Base-by-base conservation (phyloP, 2,888 invertebrate species). In the Muschampia plurimacula region DNA sequence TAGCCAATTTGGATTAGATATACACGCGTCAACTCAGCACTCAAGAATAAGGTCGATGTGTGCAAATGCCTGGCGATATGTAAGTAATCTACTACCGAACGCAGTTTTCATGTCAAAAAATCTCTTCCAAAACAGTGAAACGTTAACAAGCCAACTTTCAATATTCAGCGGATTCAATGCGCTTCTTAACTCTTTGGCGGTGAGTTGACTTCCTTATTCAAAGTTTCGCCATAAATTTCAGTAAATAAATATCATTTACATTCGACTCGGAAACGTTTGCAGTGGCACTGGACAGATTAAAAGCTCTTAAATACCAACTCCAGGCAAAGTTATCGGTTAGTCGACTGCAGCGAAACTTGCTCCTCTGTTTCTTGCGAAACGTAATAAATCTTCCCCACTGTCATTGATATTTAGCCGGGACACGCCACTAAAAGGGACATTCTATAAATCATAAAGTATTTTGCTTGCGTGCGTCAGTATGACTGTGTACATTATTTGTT, bases 351-450 rank as follows among this genome's bases (percentile, higher is more conserved):
- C 78, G 78, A 83, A 90, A 91, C 86, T 90, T 65, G 44, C 77
- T 80, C 82, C 82, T 78, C 77, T 83, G 84, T 86, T 90, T 86
- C 88, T 88, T 87, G 86, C 80, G 84, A 83, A 86, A 88, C 86
- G 87, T 88, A 89, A 93, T 93, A 92, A 91, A 93, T 93, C 92
- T 91, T 89, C 88, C 88, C 88, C 85, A 88, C 89, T 91, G 92
- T 90, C 92, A 89, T 90, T 91, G 91, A 89, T 91, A 91, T 89
- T 92, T 91, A 91, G 89, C 91, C 85, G 86, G 85, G 86, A 87
- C 85, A 82, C 80, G 79, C 84, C 84, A 83, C 86, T 83, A 82
- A 77, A 82, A 81, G 84, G 81, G 80, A 82, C 82, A 81, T 83
- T 84, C 90, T 77, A 90, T 91, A 90, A 89, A 91, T 91, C 89